Conservation (phyloP, 2,888 invertebrate species). For the Villa cingulata region DNA sequence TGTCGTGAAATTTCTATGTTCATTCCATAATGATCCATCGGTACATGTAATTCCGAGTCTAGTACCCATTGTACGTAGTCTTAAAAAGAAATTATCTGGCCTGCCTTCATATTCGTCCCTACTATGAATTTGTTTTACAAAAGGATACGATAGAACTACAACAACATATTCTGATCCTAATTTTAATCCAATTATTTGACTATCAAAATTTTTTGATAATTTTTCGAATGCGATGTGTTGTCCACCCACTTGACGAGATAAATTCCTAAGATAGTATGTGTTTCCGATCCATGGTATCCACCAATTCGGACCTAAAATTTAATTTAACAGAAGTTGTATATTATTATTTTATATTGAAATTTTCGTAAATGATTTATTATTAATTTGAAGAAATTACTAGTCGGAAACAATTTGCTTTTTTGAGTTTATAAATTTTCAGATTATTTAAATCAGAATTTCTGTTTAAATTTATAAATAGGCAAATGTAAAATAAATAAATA, state of each 20-base stretch:
- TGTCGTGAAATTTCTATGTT: constrained; percentile 42
- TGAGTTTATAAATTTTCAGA: too few relatives aligned
- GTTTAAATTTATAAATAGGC: too few relatives aligned
- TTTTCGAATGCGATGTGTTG: constrained; percentile 40
- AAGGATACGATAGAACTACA: constrained; percentile 40
- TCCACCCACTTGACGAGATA: constrained; percentile 33
- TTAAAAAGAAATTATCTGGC: constrained; percentile 50
- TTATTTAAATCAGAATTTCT: too few relatives aligned
- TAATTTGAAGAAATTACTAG: neutral
- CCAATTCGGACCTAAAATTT: constrained; percentile 24
- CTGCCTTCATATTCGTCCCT: constrained; percentile 49
- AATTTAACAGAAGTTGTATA: too few relatives aligned
- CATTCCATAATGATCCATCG: constrained; percentile 44
- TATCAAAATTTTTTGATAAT: constrained; percentile 37
- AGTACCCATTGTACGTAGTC: constrained; percentile 48
- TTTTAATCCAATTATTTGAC: constrained; percentile 43
- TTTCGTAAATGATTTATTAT: neutral
- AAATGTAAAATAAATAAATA: too few relatives aligned
- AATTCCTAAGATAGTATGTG: constrained; percentile 26
- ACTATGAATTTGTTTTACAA: constrained; percentile 41
- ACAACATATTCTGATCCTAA: constrained; percentile 41
- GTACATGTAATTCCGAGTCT: constrained; percentile 42
- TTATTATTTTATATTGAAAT: too few relatives aligned
- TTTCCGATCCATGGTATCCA: constrained; percentile 34
- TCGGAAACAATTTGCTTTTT: too few relatives aligned